A percentile compares a stretch with the other conserved stretches of the same genome.
Evolutionary conservation across 2,797 vertebrate species (phyloP).

Genomic region (Lutjanus campechanus): DNA sequence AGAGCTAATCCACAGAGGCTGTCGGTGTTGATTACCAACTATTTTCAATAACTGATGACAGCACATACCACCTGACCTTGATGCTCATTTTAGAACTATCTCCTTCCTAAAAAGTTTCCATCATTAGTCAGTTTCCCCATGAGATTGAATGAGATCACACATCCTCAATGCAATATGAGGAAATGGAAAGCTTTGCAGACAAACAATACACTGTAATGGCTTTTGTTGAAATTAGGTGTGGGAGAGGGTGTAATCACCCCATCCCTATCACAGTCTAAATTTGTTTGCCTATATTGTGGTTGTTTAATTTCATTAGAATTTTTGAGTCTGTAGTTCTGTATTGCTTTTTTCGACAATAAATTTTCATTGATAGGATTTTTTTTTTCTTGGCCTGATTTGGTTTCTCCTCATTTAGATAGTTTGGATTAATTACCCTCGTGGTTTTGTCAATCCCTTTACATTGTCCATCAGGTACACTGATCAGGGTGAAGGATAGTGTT

Average conservation of each 20-base stretch:
- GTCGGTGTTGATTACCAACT: neutral
- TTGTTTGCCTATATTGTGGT: neutral
- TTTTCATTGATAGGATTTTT: too few species aligned
- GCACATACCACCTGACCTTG: neutral
- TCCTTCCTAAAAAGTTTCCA: constrained; percentile 18
- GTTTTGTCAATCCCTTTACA: neutral
- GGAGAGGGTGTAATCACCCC: neutral
- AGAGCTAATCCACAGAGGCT: neutral
- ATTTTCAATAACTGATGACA: neutral
- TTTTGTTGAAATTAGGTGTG: neutral
- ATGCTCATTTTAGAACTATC: constrained; percentile 30
- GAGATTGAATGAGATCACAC: neutral
- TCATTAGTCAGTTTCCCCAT: constrained; percentile 2
- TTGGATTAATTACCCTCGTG: neutral
- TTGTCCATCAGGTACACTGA: neutral
- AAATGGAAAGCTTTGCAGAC: neutral
- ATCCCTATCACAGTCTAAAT: neutral
- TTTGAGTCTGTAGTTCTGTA: neutral
- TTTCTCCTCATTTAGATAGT: neutral
- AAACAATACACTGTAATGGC: neutral
- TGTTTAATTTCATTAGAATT: neutral
- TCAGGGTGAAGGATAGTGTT: neutral
- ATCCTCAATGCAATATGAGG: neutral
- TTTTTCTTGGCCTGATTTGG: neutral
- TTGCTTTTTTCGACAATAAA: neutral